phyloP scores from a whole-genome alignment of 2,888 invertebrate genomes.

The Stenoptilia bipunctidactyla region DNA sequence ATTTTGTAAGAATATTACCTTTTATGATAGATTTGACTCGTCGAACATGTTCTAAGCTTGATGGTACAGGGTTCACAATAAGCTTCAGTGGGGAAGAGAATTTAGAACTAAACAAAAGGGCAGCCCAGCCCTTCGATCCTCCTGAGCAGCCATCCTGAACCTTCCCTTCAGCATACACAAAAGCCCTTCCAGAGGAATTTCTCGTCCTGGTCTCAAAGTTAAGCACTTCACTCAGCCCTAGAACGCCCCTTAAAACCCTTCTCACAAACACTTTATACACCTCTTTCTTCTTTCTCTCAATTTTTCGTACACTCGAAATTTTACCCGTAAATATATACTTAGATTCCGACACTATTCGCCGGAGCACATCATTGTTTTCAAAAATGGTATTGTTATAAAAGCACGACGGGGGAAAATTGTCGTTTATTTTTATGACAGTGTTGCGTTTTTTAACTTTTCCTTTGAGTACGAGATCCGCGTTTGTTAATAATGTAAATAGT shows the following conservation, averaged over 20 bases:
- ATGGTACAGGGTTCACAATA: slow-evolving; percentile 53
- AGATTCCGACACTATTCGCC: slow-evolving; percentile 44
- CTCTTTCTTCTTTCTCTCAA: slow-evolving; percentile 31
- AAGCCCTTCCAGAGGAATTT: slow-evolving; percentile 52
- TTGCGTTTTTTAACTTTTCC: slow-evolving; percentile 59
- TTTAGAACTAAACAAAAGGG: slow-evolving; percentile 39
- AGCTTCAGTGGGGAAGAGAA: slow-evolving; percentile 43
- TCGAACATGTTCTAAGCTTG: slow-evolving; percentile 49
- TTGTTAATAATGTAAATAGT: slow-evolving; percentile 29
- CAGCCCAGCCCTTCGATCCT: slow-evolving; percentile 37
- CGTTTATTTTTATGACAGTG: slow-evolving; percentile 51
- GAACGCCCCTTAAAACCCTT: slow-evolving; percentile 57
- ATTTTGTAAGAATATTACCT: no score
- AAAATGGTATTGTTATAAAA: slow-evolving; percentile 48
- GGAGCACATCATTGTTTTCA: slow-evolving; percentile 51
- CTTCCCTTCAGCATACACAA: slow-evolving; percentile 47
- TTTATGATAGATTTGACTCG: slow-evolving; percentile 53
- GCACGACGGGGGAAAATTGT: slow-evolving; percentile 40
- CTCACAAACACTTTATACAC: slow-evolving; percentile 61
- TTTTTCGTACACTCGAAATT: slow-evolving; percentile 48
- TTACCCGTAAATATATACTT: slow-evolving; percentile 65
- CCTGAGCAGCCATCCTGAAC: slow-evolving; percentile 28
- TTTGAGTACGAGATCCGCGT: slow-evolving; percentile 46
- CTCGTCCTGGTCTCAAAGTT: slow-evolving; percentile 52
- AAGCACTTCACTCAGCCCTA: slow-evolving; percentile 52